A percentile compares a stretch with the other conserved stretches of the same genome.
Evolutionary conservation across 2,888 invertebrate genomes (phyloP).

Genomic region (Calliscelio sp.): DNA sequence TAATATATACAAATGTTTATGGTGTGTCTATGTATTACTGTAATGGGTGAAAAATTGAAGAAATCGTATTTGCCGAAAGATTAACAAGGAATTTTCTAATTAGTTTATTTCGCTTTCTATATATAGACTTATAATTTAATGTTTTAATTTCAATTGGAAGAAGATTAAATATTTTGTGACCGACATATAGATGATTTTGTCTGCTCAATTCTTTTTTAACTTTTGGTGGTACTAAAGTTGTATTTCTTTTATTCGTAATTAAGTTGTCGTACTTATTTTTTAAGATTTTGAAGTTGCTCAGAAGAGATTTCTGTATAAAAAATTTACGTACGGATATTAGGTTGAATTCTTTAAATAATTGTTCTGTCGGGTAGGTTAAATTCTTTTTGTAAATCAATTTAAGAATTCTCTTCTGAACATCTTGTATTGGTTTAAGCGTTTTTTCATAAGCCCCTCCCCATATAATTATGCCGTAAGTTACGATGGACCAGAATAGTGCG

Average conservation of each 20-base stretch:
- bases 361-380: not conserved
- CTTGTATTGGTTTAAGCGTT: not conserved
- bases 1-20: too few species aligned
- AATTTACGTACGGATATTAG: not conserved
- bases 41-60: too few species aligned
- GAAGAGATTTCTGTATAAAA: not conserved
- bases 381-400: conserved; percentile 1
- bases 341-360: not conserved
- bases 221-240: not conserved
- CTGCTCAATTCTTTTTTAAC: not conserved
- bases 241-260: not conserved
- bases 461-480: not conserved
- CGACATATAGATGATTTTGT: not conserved
- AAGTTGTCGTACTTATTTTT: not conserved
- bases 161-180: too few species aligned
- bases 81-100: too few species aligned
- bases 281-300: not conserved
- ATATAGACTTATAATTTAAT: too few species aligned
- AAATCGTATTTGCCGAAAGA: too few species aligned
- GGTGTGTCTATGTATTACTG: too few species aligned
- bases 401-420: not conserved
- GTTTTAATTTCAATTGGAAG: too few species aligned
- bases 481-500: not conserved
- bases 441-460: not conserved
- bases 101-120: too few species aligned